Evolutionary conservation across 1,140 invertebrate species (phyloP).

Genomic region (Drosophila mauritiana): DNA sequence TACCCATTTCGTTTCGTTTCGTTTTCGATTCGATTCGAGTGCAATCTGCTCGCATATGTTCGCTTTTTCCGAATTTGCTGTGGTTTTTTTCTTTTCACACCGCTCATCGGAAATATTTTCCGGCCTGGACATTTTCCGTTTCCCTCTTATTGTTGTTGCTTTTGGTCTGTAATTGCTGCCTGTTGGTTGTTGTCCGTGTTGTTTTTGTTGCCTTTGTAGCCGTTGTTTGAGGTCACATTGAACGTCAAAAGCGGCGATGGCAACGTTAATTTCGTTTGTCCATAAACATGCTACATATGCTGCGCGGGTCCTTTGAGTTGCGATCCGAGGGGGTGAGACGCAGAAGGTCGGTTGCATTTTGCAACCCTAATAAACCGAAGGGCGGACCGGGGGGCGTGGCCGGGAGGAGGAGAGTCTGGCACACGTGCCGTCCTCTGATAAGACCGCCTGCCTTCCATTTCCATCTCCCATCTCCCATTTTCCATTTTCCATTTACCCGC

Average conservation of each 20-base stretch:
- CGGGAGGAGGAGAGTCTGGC: constrained; percentile 23
- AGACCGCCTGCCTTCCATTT: constrained; percentile 11
- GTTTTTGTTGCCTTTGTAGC: constrained; percentile 37
- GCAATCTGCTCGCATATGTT: constrained; percentile 39
- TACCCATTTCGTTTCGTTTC: background rate
- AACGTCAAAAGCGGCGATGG: constrained; percentile 74
- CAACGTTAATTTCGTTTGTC: constrained; percentile 75
- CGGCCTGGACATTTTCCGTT: constrained; percentile 39
- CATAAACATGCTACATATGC: constrained; percentile 82
- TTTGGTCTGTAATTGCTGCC: constrained; percentile 22
- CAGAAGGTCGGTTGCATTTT: constrained; percentile 39
- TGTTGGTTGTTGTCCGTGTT: constrained; percentile 31
- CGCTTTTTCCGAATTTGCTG: constrained; percentile 23
- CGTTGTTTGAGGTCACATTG: constrained; percentile 72
- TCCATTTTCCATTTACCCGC: background rate
- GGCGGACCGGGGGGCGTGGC: constrained; percentile 3
- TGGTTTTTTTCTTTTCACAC: constrained; percentile 25
- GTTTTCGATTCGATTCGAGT: constrained; percentile 10
- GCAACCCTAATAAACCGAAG: constrained; percentile 76
- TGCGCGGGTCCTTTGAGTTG: background rate
- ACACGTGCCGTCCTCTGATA: constrained; percentile 73
- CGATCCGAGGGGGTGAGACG: background rate
- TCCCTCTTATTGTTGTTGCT: constrained; percentile 43
- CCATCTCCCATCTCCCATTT: constrained; percentile 4
- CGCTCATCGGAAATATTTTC: constrained; percentile 33